Evolutionary conservation across 2,888 invertebrate genomes (phyloP), one percentile per base, ranked within the genome.

Genomic region (Aricia artaxerxes): DNA sequence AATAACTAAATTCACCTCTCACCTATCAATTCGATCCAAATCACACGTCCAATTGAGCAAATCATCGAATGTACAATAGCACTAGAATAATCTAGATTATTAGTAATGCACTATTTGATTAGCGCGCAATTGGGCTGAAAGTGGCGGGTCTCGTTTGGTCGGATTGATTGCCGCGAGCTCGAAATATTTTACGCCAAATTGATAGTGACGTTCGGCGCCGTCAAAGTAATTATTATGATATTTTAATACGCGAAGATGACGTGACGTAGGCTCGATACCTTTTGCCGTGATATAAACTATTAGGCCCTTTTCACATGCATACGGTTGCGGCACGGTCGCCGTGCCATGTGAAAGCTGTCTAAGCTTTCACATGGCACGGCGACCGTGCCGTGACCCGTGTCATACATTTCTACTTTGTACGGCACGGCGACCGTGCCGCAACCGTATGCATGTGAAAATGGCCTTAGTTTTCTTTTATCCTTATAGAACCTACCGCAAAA

Each of bases 121-220:
- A 91, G 89, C 84, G 85, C 88, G 89, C 90, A 89, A 89, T 89
- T 89, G 88, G 87, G 89, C 87, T 90, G 90, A 91, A 92, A 92
- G 92, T 91, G 90, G 88, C 88, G 87, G 88, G 87, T 92, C 92
- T 94, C 93, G 93, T 93, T 93, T 84, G 86, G 80, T 86, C 88
- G 90, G 91, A 93, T 92, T 92, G 91, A 92, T 92, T 89, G 90
- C 88, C 89, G 64, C 9, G 1, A 24, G 82, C 88, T 90, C 89
- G 91, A 91, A 91, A 92, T 91, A 92, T 93, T 92, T 92, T 86
- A 91, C 89, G 91, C 88, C 88, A 90, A 89, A 91, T 92, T 90
- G 89, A 91, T 91, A 91, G 89, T 90, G 88, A 84, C 81, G 82
- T 81, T 81, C 82, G 81, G 81, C 81, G 77, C 79, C 82, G 81